Percentiles rank a stretch among this genome's conserved stretches.
Conservation (phyloP, 2,888 invertebrate genomes). For the Tupiocoris notatus region DNA sequence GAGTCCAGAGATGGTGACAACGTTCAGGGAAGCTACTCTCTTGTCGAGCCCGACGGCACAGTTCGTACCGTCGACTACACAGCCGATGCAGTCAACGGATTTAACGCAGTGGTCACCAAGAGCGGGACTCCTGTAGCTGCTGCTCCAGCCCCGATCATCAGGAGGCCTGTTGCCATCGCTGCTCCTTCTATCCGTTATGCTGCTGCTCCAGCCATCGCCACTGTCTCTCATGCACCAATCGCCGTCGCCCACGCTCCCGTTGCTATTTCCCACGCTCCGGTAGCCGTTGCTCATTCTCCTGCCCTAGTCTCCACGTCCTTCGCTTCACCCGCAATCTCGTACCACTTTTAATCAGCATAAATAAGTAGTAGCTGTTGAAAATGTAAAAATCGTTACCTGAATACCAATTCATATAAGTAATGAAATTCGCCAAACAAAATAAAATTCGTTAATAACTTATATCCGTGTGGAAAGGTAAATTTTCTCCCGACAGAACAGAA, state of each 20-base stretch:
- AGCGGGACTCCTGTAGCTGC: conserved; percentile 23
- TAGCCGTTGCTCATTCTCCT: conserved; percentile 3
- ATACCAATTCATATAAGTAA: too few species aligned
- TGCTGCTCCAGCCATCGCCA: not conserved
- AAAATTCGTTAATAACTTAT: too few species aligned
- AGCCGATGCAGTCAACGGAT: conserved; percentile 51
- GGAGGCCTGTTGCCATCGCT: conserved; percentile 35
- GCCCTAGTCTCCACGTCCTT: not conserved
- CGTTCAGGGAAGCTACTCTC: conserved; percentile 23
- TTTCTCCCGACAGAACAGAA: too few species aligned
- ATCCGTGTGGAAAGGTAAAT: too few species aligned
- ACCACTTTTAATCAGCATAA: not conserved
- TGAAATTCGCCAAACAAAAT: too few species aligned
- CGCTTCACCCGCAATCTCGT: conserved; percentile 1
- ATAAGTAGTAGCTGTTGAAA: too few species aligned
- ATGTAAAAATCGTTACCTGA: too few species aligned
- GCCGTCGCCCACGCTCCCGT: conserved; percentile 2
- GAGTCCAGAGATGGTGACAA: conserved; percentile 50
- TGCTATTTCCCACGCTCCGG: conserved; percentile 1
- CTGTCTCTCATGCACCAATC: conserved; percentile 6
- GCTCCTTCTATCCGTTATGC: not conserved
- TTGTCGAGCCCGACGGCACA: conserved; percentile 34
- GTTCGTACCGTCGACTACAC: conserved; percentile 49
- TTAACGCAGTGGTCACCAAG: conserved; percentile 50
- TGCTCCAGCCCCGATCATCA: conserved; percentile 10